These are phyloP conservation scores for Scaptomyza parva DNA, from an alignment of 2,888 invertebrate species.

Conservation along the genomic window DNA sequence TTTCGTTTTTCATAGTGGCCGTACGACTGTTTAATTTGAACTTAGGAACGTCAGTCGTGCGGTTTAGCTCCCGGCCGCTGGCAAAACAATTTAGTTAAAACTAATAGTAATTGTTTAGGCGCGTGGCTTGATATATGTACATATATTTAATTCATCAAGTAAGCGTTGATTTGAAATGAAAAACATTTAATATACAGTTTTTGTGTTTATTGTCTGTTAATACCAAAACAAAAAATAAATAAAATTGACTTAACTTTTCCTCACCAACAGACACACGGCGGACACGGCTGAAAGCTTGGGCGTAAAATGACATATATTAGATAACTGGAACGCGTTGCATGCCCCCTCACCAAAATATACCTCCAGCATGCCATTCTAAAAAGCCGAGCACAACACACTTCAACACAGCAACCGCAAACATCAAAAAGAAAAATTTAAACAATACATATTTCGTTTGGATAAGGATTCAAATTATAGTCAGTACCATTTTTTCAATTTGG, in stretches of 20 bases:
- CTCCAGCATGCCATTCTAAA: constrained; percentile 57
- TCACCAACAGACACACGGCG: constrained; percentile 19
- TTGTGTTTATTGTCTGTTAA: constrained; percentile 23
- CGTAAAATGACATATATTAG: constrained; percentile 45
- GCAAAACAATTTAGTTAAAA: constrained; percentile 63
- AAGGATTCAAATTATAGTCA: constrained; percentile 30
- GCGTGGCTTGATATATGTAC: constrained; percentile 8
- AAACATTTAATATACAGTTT: not conserved
- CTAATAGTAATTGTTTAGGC: constrained; percentile 6
- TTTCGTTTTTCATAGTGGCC: constrained; percentile 60
- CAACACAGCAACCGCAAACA: constrained; percentile 11
- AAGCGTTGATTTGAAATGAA: constrained; percentile 21
- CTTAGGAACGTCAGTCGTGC: constrained; percentile 48
- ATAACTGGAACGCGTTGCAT: constrained; percentile 35
- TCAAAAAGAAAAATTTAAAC: not conserved
- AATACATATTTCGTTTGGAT: constrained; percentile 29
- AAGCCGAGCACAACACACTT: constrained; percentile 14
- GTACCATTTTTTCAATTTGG: constrained; percentile 5
- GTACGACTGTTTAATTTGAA: constrained; percentile 48
- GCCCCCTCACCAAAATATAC: constrained; percentile 14
- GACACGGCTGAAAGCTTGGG: constrained; percentile 13
- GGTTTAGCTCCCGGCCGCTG: constrained; percentile 67
- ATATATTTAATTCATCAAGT: constrained; percentile 39
- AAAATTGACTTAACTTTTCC: constrained; percentile 7
- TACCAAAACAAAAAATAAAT: not conserved